Percentiles rank a stretch among this genome's conserved stretches.
These are phyloP conservation scores for Takifugu flavidus DNA, from an alignment of 2,113 vertebrate genomes.

Conservation along the genomic window DNA sequence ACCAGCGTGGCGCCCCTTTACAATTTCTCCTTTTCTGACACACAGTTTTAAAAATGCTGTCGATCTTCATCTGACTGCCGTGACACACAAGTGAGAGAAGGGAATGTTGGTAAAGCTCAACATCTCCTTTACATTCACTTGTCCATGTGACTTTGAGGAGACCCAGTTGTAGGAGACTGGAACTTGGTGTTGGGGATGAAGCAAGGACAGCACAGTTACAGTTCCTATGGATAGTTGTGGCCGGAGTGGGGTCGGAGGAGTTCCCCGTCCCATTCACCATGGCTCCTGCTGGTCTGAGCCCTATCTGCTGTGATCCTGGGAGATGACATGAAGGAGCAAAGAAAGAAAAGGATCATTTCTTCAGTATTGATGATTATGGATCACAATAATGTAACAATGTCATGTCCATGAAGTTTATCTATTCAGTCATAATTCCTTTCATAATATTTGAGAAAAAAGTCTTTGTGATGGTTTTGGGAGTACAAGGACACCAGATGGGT, in stretches of 20 bases:
- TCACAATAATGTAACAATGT: too few relatives aligned
- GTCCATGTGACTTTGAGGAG: background rate
- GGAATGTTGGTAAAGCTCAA: rapidly evolving
- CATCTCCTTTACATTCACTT: background rate
- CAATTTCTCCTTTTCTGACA: conserved; percentile 24
- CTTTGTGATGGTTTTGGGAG: too few relatives aligned
- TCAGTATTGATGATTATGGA: too few relatives aligned
- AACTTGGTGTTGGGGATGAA: rapidly evolving
- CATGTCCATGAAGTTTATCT: too few relatives aligned
- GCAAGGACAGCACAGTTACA: rapidly evolving
- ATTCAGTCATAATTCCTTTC: too few relatives aligned
- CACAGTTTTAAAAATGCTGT: background rate
- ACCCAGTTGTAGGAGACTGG: background rate
- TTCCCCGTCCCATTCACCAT: too few relatives aligned
- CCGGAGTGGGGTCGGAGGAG: background rate
- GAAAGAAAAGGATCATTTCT: too few relatives aligned
- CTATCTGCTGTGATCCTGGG: too few relatives aligned
- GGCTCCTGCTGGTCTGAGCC: too few relatives aligned
- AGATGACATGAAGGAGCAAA: too few relatives aligned
- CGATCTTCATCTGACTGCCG: rapidly evolving
- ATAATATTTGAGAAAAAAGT: too few relatives aligned
- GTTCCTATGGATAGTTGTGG: rapidly evolving
- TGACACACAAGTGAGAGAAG: background rate
- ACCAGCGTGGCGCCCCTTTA: rapidly evolving
- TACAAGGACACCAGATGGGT: too few relatives aligned